These are phyloP conservation scores for Boulengeromyrus knoepffleri DNA, from an alignment of 2,113 vertebrate genomes.

Conservation along the genomic window DNA sequence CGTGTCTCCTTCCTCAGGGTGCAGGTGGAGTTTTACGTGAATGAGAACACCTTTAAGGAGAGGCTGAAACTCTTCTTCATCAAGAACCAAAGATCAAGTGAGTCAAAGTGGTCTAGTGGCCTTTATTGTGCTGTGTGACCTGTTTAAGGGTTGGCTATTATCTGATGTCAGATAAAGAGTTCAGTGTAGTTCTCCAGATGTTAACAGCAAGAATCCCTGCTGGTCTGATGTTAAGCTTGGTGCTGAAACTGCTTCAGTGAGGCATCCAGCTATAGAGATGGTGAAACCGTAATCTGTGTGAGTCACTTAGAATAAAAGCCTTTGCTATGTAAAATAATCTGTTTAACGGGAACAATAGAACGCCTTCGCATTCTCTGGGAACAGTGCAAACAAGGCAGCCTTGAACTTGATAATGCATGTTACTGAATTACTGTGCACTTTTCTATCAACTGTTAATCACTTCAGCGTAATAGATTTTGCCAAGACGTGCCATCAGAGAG, in stretches of 20 bases:
- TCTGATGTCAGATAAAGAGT: neutral
- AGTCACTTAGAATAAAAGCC: neutral
- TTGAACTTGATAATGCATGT: neutral
- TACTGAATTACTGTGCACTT: neutral
- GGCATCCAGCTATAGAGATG: neutral
- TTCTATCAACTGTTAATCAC: neutral
- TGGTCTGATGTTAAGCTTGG: neutral
- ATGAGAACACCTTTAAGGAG: slow-evolving; percentile 98
- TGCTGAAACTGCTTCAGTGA: neutral
- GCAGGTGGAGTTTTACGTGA: slow-evolving; percentile 97
- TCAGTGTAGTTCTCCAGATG: neutral
- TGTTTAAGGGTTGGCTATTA: neutral
- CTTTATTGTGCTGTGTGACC: neutral
- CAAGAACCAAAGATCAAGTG: slow-evolving; percentile 99
- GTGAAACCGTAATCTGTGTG: neutral
- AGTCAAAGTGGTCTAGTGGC: slow-evolving; percentile 47
- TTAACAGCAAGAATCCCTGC: neutral
- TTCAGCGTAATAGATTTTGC: neutral
- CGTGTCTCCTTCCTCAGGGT: slow-evolving; percentile 64
- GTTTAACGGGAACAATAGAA: neutral
- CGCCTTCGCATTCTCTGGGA: neutral
- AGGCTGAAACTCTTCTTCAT: slow-evolving; percentile 97
- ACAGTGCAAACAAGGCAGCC: neutral
- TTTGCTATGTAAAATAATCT: neutral
- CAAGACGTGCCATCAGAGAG: neutral